Base-by-base conservation (phyloP, 2,797 vertebrate species). In the Pseudochromis fuscus region DNA sequence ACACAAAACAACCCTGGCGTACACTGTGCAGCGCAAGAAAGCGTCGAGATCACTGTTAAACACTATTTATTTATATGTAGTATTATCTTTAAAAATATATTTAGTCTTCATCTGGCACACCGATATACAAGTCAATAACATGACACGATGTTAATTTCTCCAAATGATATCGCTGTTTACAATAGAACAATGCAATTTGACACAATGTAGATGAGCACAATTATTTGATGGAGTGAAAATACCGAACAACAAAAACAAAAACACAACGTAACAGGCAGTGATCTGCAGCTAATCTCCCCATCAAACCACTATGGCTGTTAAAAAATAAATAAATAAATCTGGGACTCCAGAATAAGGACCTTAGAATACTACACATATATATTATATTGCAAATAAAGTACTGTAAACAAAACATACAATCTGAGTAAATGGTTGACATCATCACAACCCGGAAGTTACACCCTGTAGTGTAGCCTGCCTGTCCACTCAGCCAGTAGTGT, bases 361-460 rank as follows among this genome's bases (percentile, higher is more conserved):
- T 45, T 25, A 31, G 15, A 3, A 57, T 3, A 24, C 6, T 24
- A 12, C 1, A 44, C 1, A 2, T 15, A 7, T 28, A 19, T 5
- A 50, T 3, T 13, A 5, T 8, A 3, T 37, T 37, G 35, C 35
- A 37, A 4, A 21, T 19, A 24, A 30, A 24, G 42, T 23, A 9
- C 27, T 59, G 15, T 5, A 5, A 5, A 38, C 2, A 58, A 73
- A 78, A 53, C 35, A 65, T 12, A 4, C 9, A 38, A 25, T 35
- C 35, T 15, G 35, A 37, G 13, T 37, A 15, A 55, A 30, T 16
- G 46, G 6, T 49, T 58, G 40, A 62, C 58, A 45, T 21, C 15
- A 61, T 49, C 46, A 19, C 77, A 83, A 88, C 82, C 91, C 93
- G 93, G 93, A 94, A 94, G 88, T 91, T 82, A 68, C 69, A 76